phyloP scores from a whole-genome alignment of 92 coral and sea anemone genomes.

The Parazoanthus swiftii region DNA sequence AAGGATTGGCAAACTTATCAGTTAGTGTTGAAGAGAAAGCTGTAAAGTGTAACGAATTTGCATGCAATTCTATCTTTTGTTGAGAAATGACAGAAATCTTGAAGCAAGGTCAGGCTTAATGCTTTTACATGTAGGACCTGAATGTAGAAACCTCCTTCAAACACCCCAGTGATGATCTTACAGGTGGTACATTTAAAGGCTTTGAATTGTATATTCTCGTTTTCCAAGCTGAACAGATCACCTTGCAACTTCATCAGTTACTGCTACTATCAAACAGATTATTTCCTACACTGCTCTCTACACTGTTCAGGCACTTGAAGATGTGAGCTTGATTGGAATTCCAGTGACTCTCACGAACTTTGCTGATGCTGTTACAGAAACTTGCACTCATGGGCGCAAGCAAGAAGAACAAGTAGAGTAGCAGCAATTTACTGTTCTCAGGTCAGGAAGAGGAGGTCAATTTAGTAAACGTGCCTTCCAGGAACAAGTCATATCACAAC shows the following conservation, averaged over 20 bases:
- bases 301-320: too few relatives aligned
- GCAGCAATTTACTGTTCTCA: constrained; percentile 35
- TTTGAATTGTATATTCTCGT: too few relatives aligned
- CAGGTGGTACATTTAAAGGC: constrained; percentile 37
- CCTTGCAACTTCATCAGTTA: too few relatives aligned
- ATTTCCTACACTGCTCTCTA: too few relatives aligned
- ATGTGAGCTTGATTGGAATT: too few relatives aligned
- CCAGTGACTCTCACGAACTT: constrained; percentile 13
- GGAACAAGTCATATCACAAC: too few relatives aligned
- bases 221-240: neutral
- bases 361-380: constrained; percentile 60
- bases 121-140: neutral
- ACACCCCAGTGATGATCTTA: constrained; percentile 41
- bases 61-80: constrained; percentile 19
- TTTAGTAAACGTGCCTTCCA: neutral
- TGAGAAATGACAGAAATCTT: too few relatives aligned
- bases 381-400: constrained; percentile 24
- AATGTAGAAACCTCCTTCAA: neutral
- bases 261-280: too few relatives aligned
- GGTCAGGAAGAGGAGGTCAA: constrained; percentile 7
- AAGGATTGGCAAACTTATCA: neutral
- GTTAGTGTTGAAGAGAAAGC: constrained; percentile 35
- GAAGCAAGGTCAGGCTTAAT: neutral
- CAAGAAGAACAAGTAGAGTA: constrained; percentile 43
- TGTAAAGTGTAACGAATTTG: constrained; percentile 53